Conservation (phyloP, 2,113 vertebrate species). For the Gracilinanus agilis region DNA sequence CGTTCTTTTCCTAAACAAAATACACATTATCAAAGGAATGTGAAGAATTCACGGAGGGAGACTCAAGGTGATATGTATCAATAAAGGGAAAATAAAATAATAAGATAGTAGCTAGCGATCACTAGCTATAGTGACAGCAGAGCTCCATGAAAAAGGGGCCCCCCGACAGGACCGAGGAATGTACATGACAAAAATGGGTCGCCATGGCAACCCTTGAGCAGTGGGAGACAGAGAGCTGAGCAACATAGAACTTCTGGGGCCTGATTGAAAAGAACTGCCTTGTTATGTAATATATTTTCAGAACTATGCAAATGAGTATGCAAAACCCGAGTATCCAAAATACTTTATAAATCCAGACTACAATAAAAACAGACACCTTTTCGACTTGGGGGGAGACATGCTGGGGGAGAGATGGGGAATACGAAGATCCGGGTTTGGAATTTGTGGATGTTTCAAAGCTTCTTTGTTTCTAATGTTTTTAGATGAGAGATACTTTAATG, state of each 20-base stretch:
- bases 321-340: slow-evolving; percentile 66
- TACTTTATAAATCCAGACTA: slow-evolving; percentile 32
- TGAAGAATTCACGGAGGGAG: slow-evolving; percentile 68
- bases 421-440: slow-evolving; percentile 37
- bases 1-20: slow-evolving; percentile 38
- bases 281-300: slow-evolving; percentile 79
- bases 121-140: slow-evolving; percentile 72
- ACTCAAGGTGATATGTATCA: slow-evolving; percentile 65
- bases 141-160: slow-evolving; percentile 76
- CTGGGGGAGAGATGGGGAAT: neutral
- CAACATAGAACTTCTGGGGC: slow-evolving; percentile 41
- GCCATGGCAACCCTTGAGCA: slow-evolving; percentile 85
- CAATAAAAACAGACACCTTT: slow-evolving; percentile 34
- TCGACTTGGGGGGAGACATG: neutral
- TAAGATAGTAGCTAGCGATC: slow-evolving; percentile 69
- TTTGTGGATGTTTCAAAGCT: slow-evolving; percentile 47
- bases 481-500: slow-evolving; percentile 8
- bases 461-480: slow-evolving; percentile 60
- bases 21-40: slow-evolving; percentile 53
- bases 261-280: slow-evolving; percentile 76
- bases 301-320: slow-evolving; percentile 34
- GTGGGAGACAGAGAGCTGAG: slow-evolving; percentile 71
- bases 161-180: slow-evolving; percentile 71
- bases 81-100: slow-evolving; percentile 70
- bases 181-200: slow-evolving; percentile 83